Evolutionary conservation across 2,113 vertebrate species (phyloP).

Genomic region (Catagonus wagneri): DNA sequence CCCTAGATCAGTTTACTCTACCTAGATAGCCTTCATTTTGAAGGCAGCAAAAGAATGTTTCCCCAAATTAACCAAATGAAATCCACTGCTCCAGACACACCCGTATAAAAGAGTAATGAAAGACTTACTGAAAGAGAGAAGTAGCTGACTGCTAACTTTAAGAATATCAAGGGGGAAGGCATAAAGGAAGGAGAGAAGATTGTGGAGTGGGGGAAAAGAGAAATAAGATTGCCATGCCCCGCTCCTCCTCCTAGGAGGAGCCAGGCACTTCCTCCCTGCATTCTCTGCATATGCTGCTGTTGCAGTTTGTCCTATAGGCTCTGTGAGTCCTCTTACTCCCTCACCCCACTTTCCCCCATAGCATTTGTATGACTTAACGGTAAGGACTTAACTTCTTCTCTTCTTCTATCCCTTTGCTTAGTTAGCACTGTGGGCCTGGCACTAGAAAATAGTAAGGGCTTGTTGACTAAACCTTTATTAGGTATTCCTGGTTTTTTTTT

Average conservation of each 20-base stretch:
- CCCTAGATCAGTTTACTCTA: not conserved
- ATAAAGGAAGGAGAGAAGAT: not conserved
- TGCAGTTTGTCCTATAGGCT: not conserved
- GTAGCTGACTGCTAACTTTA: not conserved
- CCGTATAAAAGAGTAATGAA: not conserved
- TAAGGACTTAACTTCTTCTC: not conserved
- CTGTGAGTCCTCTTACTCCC: not conserved
- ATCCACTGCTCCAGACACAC: not conserved
- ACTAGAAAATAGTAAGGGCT: constrained; percentile 21
- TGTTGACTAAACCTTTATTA: constrained; percentile 27
- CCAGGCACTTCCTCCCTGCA: not conserved
- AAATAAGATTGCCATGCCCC: not conserved
- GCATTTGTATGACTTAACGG: not conserved
- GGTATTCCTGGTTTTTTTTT: no score
- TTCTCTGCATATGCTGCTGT: not conserved
- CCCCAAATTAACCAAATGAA: not conserved
- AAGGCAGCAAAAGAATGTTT: not conserved
- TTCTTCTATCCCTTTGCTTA: not conserved
- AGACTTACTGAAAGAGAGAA: not conserved
- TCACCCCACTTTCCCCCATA: not conserved
- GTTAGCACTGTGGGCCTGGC: not conserved
- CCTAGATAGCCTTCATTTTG: not conserved
- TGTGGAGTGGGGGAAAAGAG: not conserved
- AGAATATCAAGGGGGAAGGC: not conserved
- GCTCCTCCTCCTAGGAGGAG: not conserved